Conservation (phyloP, 1,140 invertebrate genomes). For the Cyphomyrmex costatus region DNA sequence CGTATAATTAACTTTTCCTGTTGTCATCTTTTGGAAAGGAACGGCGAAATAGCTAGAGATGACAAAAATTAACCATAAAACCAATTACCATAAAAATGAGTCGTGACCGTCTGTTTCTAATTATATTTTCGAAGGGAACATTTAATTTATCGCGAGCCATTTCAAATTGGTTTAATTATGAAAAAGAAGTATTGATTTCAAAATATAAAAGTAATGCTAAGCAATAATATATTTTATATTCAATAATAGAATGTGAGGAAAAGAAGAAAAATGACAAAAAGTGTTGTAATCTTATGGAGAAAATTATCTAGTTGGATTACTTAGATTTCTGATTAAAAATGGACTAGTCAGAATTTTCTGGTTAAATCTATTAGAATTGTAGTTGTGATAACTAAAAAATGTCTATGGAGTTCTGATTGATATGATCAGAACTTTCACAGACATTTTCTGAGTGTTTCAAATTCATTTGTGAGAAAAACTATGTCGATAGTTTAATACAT, state of each 20-base stretch:
- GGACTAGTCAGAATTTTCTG: too few relatives aligned
- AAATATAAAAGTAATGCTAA: background rate
- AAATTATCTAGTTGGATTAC: too few relatives aligned
- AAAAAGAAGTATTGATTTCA: background rate
- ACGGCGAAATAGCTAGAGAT: background rate
- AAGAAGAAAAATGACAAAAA: background rate
- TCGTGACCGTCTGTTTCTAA: background rate
- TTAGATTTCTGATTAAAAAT: too few relatives aligned
- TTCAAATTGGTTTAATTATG: slow-evolving; percentile 6
- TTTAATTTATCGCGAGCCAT: background rate
- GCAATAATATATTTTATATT: background rate
- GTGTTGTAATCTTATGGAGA: background rate
- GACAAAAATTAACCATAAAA: background rate
- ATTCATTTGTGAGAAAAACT: background rate
- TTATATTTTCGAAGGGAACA: background rate
- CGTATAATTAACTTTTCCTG: background rate
- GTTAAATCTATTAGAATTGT: too few relatives aligned
- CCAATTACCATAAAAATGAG: slow-evolving; percentile 6
- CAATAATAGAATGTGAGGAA: slow-evolving; percentile 16
- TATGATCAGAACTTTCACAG: too few relatives aligned
- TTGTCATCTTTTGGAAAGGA: background rate
- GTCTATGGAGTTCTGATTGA: too few relatives aligned
- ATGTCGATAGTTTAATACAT: background rate
- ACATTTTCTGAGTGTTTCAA: too few relatives aligned
- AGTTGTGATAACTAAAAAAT: too few relatives aligned